Conservation (phyloP, 2,113 vertebrate species). For the Sinocyclocheilus anophthalmus region DNA sequence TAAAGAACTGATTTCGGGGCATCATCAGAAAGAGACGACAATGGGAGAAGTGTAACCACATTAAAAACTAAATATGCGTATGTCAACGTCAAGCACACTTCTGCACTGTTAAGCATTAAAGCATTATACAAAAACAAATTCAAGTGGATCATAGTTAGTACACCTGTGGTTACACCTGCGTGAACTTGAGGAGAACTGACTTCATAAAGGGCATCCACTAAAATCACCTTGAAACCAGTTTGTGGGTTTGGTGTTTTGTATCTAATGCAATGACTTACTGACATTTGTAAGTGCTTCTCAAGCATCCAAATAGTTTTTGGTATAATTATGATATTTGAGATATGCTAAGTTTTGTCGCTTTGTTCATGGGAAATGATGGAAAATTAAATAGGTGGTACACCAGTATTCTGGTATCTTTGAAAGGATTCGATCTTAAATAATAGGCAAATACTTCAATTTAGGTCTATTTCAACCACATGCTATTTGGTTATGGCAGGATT, state of each 20-base stretch:
- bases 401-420: slow-evolving; percentile 16
- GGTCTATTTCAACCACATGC: slow-evolving; percentile 53
- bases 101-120: background rate
- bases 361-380: background rate
- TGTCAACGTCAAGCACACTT: background rate
- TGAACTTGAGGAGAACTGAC: background rate
- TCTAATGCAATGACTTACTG: background rate
- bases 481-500: slow-evolving; percentile 67
- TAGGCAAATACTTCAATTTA: slow-evolving; percentile 63
- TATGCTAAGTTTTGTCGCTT: background rate
- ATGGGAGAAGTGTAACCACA: background rate
- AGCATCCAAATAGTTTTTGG: background rate
- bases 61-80: background rate
- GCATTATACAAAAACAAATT: background rate
- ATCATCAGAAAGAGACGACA: background rate
- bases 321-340: background rate
- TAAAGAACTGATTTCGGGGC: background rate
- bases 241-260: background rate
- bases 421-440: slow-evolving; percentile 50
- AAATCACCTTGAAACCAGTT: background rate
- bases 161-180: too few species aligned
- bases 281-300: background rate
- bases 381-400: slow-evolving; percentile 23
- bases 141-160: background rate
- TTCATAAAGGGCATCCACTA: background rate